Percentiles rank a stretch among this genome's conserved stretches.
Conservation (phyloP, 1,140 invertebrate genomes). For the Bombus superbus region DNA sequence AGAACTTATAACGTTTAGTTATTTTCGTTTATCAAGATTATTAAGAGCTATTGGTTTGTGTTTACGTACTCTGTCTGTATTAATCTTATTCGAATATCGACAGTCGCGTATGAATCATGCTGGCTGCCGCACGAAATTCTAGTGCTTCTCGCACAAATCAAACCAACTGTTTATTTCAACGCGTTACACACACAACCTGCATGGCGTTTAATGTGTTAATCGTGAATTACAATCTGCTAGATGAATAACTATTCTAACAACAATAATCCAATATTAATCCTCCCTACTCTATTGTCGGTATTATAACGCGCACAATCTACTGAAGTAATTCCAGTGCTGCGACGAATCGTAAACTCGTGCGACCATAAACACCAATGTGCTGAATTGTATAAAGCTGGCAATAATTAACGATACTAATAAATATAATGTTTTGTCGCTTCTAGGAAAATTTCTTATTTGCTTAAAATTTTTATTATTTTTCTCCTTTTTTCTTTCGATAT, state of each 20-base stretch:
- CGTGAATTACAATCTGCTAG: conserved; percentile 3
- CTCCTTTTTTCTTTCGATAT: background rate
- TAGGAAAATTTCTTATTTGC: too few relatives aligned
- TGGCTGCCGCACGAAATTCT: background rate
- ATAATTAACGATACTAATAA: background rate
- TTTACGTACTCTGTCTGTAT: background rate
- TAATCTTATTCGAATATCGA: background rate
- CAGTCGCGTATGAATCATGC: background rate
- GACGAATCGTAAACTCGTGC: background rate
- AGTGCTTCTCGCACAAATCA: background rate
- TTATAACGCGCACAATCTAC: conserved; percentile 20
- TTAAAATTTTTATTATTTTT: background rate
- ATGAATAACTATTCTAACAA: conserved; percentile 22
- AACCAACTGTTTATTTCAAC: background rate
- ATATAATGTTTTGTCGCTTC: background rate
- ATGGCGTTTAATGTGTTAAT: background rate
- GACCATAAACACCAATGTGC: background rate
- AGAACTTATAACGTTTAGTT: background rate
- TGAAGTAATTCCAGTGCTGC: background rate
- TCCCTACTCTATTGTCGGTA: background rate
- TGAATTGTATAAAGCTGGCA: background rate
- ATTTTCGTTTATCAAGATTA: background rate
- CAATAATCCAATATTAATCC: conserved; percentile 23
- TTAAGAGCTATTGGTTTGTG: too few relatives aligned
- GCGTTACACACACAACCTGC: background rate